Evolutionary conservation across 2,888 invertebrate species (phyloP).

Genomic region (Chydorus sphaericus): DNA sequence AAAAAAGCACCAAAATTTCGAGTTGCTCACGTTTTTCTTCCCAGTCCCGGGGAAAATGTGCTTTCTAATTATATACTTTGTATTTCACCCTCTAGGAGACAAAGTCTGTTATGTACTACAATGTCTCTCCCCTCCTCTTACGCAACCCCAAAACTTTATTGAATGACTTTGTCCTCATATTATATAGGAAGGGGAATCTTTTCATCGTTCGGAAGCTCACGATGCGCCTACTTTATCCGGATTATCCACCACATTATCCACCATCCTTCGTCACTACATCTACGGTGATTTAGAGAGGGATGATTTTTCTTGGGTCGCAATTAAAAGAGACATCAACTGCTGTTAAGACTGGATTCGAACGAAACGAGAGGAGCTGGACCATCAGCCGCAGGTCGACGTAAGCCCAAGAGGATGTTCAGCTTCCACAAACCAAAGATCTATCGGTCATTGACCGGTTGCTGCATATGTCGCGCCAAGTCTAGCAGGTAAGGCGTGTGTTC

Average conservation of each 20-base stretch:
- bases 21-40: not conserved
- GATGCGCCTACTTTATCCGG: no score
- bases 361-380: no score
- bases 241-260: no score
- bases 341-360: not conserved
- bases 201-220: no score
- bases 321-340: not conserved
- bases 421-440: slow-evolving; percentile 78
- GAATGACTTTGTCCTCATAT: no score
- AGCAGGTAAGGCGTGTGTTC: slow-evolving; percentile 49
- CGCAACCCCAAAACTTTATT: slow-evolving; percentile 2
- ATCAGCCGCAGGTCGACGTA: slow-evolving; percentile 7
- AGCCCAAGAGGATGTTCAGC: slow-evolving; percentile 48
- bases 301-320: slow-evolving; percentile 1
- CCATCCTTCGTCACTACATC: no score
- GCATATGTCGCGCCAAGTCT: slow-evolving; percentile 74
- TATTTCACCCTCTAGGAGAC: not conserved
- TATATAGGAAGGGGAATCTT: no score
- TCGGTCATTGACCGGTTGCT: slow-evolving; percentile 64
- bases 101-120: no score
- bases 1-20: not conserved
- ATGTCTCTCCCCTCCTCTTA: slow-evolving; percentile 1
- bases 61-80: not conserved
- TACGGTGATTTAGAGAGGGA: no score
- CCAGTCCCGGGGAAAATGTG: no score